phyloP scores from a whole-genome alignment of 2,888 invertebrate genomes.

The Pollenia angustigena region DNA sequence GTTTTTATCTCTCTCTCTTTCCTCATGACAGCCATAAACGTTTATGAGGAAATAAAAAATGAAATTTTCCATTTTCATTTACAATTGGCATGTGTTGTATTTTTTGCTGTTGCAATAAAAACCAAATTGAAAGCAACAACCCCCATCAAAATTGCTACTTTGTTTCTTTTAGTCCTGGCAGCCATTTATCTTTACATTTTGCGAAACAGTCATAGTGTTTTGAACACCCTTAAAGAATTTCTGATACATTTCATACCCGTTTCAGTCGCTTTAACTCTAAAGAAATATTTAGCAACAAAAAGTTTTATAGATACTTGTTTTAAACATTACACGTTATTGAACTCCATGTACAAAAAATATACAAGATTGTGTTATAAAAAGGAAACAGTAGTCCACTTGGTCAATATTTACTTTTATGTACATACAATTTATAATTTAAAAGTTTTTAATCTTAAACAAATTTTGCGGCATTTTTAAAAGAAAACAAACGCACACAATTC shows the following conservation, averaged over 20 bases:
- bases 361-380: neutral
- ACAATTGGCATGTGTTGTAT: constrained; percentile 78
- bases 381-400: constrained; percentile 17
- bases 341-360: neutral
- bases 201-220: neutral
- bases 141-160: constrained; percentile 26
- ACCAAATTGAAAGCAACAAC: constrained; percentile 31
- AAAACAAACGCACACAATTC: neutral
- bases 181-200: constrained; percentile 4
- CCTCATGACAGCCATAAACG: constrained; percentile 79
- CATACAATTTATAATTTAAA: neutral
- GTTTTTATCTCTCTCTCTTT: constrained; percentile 69
- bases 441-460: neutral
- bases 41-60: constrained; percentile 79
- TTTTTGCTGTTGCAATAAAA: constrained; percentile 58
- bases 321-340: neutral
- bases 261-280: neutral
- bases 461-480: neutral
- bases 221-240: neutral
- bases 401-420: constrained; percentile 15
- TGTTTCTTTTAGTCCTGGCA: neutral
- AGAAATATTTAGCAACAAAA: neutral
- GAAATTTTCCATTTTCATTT: constrained; percentile 80
- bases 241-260: neutral
- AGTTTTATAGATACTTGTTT: constrained; percentile 15